These are phyloP conservation scores for Scaptomyza montana DNA, from an alignment of 1,140 invertebrate species.

Conservation along the genomic window DNA sequence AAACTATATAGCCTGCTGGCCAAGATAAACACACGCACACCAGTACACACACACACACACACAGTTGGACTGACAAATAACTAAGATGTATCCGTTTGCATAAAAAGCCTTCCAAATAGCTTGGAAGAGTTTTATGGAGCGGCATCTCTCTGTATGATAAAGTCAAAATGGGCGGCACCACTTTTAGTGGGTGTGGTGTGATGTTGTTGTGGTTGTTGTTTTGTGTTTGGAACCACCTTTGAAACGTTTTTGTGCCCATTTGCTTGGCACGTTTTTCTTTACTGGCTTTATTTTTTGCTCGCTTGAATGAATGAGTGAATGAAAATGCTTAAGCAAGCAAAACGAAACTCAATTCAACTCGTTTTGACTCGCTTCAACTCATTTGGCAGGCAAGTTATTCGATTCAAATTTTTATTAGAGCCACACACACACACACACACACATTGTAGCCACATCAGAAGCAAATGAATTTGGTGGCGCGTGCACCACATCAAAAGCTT, in stretches of 20 bases:
- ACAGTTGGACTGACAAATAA: conserved; percentile 44
- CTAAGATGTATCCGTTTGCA: conserved; percentile 45
- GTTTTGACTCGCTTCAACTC: neutral
- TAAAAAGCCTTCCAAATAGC: conserved; percentile 29
- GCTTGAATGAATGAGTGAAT: conserved; percentile 4
- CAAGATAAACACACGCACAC: conserved; percentile 68
- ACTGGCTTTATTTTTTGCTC: no score
- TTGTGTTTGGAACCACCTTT: conserved; percentile 23
- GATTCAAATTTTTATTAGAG: conserved; percentile 55
- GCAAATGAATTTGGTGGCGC: conserved; percentile 25
- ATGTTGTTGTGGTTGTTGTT: neutral
- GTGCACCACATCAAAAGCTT: conserved; percentile 36
- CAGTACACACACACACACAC: conserved; percentile 18
- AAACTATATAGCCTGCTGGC: conserved; percentile 75
- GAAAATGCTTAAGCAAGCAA: conserved; percentile 5
- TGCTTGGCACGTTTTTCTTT: conserved; percentile 25
- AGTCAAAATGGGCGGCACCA: conserved; percentile 56
- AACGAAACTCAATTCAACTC: neutral
- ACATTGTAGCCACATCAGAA: conserved; percentile 26
- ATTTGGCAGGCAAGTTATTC: conserved; percentile 32
- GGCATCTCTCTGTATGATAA: conserved; percentile 65
- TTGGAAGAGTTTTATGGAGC: conserved; percentile 25
- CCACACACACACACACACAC: conserved; percentile 7
- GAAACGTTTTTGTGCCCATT: conserved; percentile 48
- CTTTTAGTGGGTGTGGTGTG: conserved; percentile 15